Evolutionary conservation across 2,113 vertebrate species (phyloP).

Genomic region (Benitochromis conjunctus): DNA sequence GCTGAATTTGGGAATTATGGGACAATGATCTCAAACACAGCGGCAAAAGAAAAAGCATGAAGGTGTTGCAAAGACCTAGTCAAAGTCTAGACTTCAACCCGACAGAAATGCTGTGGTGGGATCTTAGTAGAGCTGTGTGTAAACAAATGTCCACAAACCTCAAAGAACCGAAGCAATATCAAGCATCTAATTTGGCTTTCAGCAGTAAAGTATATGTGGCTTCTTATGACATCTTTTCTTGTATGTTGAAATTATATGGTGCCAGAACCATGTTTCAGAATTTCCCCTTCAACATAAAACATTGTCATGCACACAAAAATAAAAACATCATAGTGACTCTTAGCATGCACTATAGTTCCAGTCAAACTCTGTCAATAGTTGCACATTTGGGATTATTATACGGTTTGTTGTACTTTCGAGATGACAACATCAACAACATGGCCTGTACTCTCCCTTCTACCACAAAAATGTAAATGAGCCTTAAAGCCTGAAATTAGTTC

Average conservation of each 20-base stretch:
- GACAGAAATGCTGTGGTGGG: neutral
- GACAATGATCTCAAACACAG: neutral
- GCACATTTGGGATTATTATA: slow-evolving; percentile 17
- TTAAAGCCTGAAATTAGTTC: neutral
- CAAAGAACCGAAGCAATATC: neutral
- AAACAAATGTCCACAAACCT: neutral
- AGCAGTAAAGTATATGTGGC: neutral
- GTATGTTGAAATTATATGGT: neutral
- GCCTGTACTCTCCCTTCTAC: neutral
- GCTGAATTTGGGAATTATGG: neutral
- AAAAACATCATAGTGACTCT: neutral
- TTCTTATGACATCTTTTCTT: neutral
- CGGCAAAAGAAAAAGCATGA: no score
- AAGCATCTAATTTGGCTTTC: neutral
- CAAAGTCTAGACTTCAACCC: neutral
- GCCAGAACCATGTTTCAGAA: neutral
- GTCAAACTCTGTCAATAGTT: neutral
- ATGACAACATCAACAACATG: neutral
- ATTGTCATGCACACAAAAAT: neutral
- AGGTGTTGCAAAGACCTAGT: neutral
- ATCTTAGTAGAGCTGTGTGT: neutral
- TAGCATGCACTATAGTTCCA: neutral
- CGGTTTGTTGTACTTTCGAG: slow-evolving; percentile 10
- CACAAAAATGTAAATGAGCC: slow-evolving; percentile 4
- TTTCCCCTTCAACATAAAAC: neutral